These are phyloP conservation scores for Gymnocephalus cernua DNA, from an alignment of 2,113 vertebrate species.

Conservation along the genomic window DNA sequence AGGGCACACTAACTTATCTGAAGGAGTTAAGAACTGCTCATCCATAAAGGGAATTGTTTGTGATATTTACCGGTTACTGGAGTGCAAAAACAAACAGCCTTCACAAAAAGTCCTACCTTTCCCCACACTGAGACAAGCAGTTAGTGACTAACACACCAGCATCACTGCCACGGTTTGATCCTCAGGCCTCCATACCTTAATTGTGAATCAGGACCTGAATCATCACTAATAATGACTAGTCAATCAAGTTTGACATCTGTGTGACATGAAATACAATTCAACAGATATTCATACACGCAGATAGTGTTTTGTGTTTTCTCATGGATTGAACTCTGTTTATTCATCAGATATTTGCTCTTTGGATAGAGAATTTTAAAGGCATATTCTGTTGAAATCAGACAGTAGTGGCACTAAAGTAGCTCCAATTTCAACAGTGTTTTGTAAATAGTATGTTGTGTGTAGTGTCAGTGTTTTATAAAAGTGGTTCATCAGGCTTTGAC, in stretches of 20 bases:
- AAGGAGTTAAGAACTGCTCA: conserved; percentile 34
- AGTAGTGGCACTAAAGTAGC: neutral
- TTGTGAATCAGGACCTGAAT: conserved; percentile 72
- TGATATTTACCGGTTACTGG: conserved; percentile 5
- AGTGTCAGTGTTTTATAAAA: neutral
- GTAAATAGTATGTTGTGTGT: neutral
- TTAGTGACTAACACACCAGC: conserved; percentile 68
- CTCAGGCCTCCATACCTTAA: conserved; percentile 52
- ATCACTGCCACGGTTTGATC: conserved; percentile 48
- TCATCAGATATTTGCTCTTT: conserved; percentile 2
- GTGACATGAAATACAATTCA: conserved; percentile 47
- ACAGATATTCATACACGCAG: conserved; percentile 22
- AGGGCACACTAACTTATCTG: conserved; percentile 12
- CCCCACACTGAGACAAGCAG: conserved; percentile 32
- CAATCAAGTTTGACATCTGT: conserved; percentile 56
- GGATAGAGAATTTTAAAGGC: neutral
- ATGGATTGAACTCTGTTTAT: conserved; percentile 14
- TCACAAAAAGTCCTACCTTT: conserved; percentile 46
- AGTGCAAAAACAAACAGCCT: conserved; percentile 30
- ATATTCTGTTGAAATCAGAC: neutral
- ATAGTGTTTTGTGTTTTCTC: conserved; percentile 8
- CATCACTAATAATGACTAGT: conserved; percentile 65
- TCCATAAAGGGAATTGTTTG: conserved; percentile 24
- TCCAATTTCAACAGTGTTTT: neutral
- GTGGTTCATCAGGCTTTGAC: neutral